Conservation (phyloP, 1,140 invertebrate species). For the Cydia pomonella region DNA sequence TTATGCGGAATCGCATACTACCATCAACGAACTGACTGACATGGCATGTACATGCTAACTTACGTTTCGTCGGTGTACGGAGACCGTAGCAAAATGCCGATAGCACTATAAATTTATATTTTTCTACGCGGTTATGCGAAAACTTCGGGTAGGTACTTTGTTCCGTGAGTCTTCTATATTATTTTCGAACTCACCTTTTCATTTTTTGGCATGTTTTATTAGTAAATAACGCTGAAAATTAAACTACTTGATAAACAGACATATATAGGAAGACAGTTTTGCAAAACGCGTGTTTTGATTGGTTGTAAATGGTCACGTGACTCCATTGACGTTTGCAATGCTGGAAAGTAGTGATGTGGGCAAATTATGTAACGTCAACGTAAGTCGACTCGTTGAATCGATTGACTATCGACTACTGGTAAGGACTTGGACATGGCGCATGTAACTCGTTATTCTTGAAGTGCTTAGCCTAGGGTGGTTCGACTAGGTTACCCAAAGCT, state of each 20-base stretch:
- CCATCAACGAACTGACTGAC: constrained; percentile 68
- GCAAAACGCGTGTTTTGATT: constrained; percentile 51
- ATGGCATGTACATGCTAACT: constrained; percentile 65
- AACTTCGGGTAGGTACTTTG: constrained; percentile 20
- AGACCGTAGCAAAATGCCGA: constrained; percentile 59
- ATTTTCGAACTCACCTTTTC: constrained; percentile 60
- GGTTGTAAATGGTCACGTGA: constrained; percentile 59
- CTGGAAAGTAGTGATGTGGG: constrained; percentile 44
- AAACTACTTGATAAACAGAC: constrained; percentile 55
- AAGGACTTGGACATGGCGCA: too few species aligned
- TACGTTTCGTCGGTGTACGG: constrained; percentile 54
- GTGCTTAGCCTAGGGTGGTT: too few species aligned
- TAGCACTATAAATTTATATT: constrained; percentile 45
- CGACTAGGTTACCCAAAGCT: too few species aligned
- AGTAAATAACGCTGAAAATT: constrained; percentile 63
- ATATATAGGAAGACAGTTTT: constrained; percentile 52
- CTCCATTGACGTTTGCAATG: constrained; percentile 51
- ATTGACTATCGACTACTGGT: not conserved
- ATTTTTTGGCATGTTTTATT: constrained; percentile 63
- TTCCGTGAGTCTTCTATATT: constrained; percentile 30
- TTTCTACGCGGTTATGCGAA: constrained; percentile 30
- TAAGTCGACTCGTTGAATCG: constrained; percentile 20
- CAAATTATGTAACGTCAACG: not conserved
- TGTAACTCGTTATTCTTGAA: too few species aligned
- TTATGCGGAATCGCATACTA: constrained; percentile 74